Evolutionary conservation across 2,888 invertebrate genomes (phyloP).

Genomic region (Mechanitis mazaeus): DNA sequence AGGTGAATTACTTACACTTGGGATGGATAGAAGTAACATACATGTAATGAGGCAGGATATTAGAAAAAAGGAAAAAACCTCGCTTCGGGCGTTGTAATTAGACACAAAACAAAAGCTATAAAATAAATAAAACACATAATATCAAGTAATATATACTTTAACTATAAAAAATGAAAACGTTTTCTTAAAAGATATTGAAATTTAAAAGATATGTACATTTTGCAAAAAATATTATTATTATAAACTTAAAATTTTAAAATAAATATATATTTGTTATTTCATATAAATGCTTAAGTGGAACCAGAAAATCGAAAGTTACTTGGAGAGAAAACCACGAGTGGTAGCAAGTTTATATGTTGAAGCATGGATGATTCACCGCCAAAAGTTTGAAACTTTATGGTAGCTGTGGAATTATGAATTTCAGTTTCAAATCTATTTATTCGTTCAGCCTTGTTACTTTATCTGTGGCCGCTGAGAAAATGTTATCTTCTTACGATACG

Average conservation of each 20-base stretch:
- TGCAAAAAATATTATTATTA: not conserved
- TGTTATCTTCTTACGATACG: too few relatives aligned
- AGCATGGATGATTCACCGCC: slow-evolving; percentile 4
- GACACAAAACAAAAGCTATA: too few relatives aligned
- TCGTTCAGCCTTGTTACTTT: not conserved
- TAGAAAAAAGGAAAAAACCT: too few relatives aligned
- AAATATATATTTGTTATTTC: not conserved
- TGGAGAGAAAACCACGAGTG: slow-evolving; percentile 17
- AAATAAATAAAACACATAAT: too few relatives aligned
- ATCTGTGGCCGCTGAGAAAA: too few relatives aligned
- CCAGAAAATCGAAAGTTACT: slow-evolving; percentile 15
- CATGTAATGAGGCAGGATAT: not conserved
- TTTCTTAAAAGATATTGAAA: too few relatives aligned
- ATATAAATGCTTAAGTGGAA: not conserved
- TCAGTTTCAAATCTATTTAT: not conserved
- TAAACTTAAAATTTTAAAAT: not conserved
- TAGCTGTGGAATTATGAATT: not conserved
- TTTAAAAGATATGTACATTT: too few relatives aligned
- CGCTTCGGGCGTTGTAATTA: too few relatives aligned
- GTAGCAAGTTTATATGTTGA: slow-evolving; percentile 13
- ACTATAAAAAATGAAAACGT: too few relatives aligned
- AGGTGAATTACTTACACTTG: not conserved
- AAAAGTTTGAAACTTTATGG: slow-evolving; percentile 5
- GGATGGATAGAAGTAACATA: not conserved
- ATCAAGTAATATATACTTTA: too few relatives aligned